Evolutionary conservation across 2,113 vertebrate species (phyloP).

Genomic region (Austrofundulus limnaeus): DNA sequence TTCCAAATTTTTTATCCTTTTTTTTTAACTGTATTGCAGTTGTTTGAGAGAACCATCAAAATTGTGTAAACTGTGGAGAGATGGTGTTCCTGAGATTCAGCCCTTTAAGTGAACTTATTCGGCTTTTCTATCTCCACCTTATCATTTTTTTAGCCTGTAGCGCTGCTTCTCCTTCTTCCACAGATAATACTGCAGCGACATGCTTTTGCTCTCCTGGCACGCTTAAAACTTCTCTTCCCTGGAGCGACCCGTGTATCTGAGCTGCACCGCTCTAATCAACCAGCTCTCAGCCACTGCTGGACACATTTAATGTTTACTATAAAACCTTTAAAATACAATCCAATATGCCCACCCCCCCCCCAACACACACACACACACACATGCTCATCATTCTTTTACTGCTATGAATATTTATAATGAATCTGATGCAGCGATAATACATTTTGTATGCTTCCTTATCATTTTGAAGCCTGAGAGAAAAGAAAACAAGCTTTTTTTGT

Average conservation of each 20-base stretch:
- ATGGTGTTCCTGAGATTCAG: conserved; percentile 54
- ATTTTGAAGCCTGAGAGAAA: conserved; percentile 49
- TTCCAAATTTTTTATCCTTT: conserved; percentile 55
- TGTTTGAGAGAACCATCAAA: conserved; percentile 22
- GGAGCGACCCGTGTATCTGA: conserved; percentile 46
- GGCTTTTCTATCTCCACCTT: conserved; percentile 58
- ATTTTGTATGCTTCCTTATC: conserved; percentile 74
- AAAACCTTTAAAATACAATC: conserved; percentile 73
- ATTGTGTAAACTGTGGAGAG: conserved; percentile 50
- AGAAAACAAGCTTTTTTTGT: not conserved
- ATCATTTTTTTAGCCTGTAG: conserved; percentile 67
- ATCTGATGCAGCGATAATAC: conserved; percentile 69
- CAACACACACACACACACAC: no score
- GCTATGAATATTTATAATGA: conserved; percentile 77
- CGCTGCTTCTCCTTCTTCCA: conserved; percentile 51
- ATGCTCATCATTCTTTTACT: conserved; percentile 40
- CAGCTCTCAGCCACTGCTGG: conserved; percentile 59
- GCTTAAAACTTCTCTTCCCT: conserved; percentile 51
- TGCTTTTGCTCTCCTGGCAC: conserved; percentile 50
- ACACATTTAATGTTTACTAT: conserved; percentile 77
- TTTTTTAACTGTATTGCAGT: conserved; percentile 44
- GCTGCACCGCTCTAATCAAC: conserved; percentile 50
- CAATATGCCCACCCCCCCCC: conserved; percentile 60
- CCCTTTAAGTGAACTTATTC: conserved; percentile 58
- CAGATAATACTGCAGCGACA: conserved; percentile 68